Percentiles rank a stretch among this genome's conserved stretches.
Conservation (phyloP, 2,888 invertebrate genomes). For the Clunio marinus region DNA sequence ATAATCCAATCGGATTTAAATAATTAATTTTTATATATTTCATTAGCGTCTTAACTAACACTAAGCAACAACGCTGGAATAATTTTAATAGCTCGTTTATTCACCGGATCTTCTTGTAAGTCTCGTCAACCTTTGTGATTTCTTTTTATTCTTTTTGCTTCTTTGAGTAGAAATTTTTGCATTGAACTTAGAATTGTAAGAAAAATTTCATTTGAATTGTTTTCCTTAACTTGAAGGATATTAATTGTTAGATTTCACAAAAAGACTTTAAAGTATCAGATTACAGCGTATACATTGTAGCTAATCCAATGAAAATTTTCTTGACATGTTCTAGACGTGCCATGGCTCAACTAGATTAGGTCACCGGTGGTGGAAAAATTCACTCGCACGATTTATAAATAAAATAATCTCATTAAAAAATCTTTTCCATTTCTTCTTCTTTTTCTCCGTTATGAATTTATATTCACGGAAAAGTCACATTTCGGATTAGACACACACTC, state of each 20-base stretch:
- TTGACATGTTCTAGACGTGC: too few relatives aligned
- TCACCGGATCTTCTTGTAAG: slow-evolving; percentile 33
- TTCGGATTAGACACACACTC: slow-evolving; percentile 29
- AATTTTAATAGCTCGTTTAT: slow-evolving; percentile 26
- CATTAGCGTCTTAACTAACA: slow-evolving; percentile 41
- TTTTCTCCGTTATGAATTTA: not conserved
- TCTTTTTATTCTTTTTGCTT: not conserved
- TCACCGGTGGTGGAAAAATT: slow-evolving; percentile 26
- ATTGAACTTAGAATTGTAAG: not conserved
- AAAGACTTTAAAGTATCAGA: too few relatives aligned
- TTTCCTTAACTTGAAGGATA: too few relatives aligned
- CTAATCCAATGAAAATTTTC: too few relatives aligned
- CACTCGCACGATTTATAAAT: slow-evolving; percentile 35
- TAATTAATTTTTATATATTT: slow-evolving; percentile 49
- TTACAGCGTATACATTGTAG: too few relatives aligned
- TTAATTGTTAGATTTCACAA: too few relatives aligned
- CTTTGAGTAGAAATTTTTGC: not conserved
- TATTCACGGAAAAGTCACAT: slow-evolving; percentile 34
- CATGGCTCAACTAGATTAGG: slow-evolving; percentile 33
- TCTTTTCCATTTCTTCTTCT: slow-evolving; percentile 9
- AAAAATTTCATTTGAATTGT: too few relatives aligned
- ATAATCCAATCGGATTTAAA: slow-evolving; percentile 54
- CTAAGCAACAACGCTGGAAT: slow-evolving; percentile 3
- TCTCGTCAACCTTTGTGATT: not conserved
- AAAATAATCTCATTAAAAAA: slow-evolving; percentile 37